Evolutionary conservation across 2,888 invertebrate species (phyloP), one percentile per base, ranked within the genome.

Genomic region (Trichopoda pennipes): DNA sequence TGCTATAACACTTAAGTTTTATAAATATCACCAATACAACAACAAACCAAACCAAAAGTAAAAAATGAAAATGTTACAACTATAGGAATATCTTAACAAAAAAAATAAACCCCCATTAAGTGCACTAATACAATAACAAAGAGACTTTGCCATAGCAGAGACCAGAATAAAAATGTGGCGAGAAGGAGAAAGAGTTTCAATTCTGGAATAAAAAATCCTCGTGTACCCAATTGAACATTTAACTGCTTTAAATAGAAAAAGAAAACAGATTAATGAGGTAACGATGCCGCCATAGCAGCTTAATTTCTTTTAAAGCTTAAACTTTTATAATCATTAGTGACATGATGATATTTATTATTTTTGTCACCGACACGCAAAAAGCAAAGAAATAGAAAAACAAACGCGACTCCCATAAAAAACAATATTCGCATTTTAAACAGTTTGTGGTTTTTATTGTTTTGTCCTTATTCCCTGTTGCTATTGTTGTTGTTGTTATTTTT

Each of bases 351-450:
- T 56, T 70, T 56, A 63, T 63, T 77, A 53, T 68, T 69, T 32
- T 69, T 68, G 70, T 72, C 49, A 58, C 42, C 56, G 21, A 38
- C 56, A 32, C 32, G 6, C 1, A 42, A 49, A 47, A 21, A 19
- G 21, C 21, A 60, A 60, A 10, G 19, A 28, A 10, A n/a, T 14
- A 55, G 21, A 17, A 9, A 42, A 53, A n/a, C n/a, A 7, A 6
- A 28, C n/a, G n/a, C n/a, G n/a, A n/a, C n/a, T n/a, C n/a, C 2
- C 23, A 68, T 61, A 61, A 80, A n/a, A 76, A 47, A 76, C 68
- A 69, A 58, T 64, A 38, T 38, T 69, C 63, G 69, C 73, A 69
- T 81, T 81, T 69, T 70, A 77, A 81, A 58, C 68, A 77, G 68
- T 69, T 61, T 63, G 21, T 73, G 3, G 38, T 23, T 53, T 77